Percentiles rank a stretch among this genome's conserved stretches.
phyloP scores from a whole-genome alignment of 2,888 invertebrate species.

The Bombyx huttoni region DNA sequence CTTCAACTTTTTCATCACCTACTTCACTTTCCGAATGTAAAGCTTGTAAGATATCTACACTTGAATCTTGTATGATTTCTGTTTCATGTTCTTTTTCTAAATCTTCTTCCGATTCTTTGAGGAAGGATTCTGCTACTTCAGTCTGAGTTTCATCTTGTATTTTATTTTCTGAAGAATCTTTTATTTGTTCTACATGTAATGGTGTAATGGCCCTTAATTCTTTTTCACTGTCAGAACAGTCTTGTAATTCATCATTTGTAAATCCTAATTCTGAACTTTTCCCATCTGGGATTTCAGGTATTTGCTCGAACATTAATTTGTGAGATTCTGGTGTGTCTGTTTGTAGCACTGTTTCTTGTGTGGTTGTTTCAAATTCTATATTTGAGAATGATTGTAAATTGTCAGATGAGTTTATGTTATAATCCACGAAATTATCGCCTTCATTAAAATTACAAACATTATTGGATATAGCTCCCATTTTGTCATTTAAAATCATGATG shows the following conservation, averaged over 20 bases:
- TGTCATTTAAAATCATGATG: conserved; percentile 43
- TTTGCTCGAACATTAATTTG: conserved; percentile 62
- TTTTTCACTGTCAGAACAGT: conserved; percentile 48
- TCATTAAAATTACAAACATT: conserved; percentile 28
- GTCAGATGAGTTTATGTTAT: conserved; percentile 28
- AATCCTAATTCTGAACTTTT: conserved; percentile 63
- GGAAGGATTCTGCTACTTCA: conserved; percentile 7
- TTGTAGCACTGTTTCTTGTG: conserved; percentile 39
- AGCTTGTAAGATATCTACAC: not conserved
- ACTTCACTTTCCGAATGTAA: not conserved
- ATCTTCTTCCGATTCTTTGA: not conserved
- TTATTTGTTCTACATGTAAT: conserved; percentile 49
- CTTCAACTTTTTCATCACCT: not conserved
- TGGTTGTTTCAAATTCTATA: conserved; percentile 40
- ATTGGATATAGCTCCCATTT: conserved; percentile 24
- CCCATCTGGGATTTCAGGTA: conserved; percentile 65
- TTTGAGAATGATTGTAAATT: conserved; percentile 39
- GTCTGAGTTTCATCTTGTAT: conserved; percentile 4
- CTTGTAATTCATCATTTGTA: conserved; percentile 44
- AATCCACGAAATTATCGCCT: conserved; percentile 40
- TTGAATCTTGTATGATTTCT: conserved; percentile 14
- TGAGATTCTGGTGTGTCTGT: conserved; percentile 68
- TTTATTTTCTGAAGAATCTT: conserved; percentile 29
- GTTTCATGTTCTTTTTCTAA: conserved; percentile 16
- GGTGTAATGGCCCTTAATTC: conserved; percentile 37